Evolutionary conservation across 2,797 vertebrate species (phyloP).

Genomic region (Sparidentex hasta): DNA sequence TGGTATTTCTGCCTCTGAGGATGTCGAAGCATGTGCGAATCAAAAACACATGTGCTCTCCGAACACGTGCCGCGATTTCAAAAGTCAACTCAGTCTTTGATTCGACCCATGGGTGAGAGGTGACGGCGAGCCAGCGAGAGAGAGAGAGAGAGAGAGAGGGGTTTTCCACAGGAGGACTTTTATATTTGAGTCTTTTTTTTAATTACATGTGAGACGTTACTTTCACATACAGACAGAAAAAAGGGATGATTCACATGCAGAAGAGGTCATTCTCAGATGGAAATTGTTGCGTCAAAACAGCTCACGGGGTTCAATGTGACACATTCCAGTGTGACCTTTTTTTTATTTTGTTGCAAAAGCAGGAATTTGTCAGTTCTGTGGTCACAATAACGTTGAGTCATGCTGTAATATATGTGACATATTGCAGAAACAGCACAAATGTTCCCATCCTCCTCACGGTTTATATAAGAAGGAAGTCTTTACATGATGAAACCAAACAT

Average conservation of each 20-base stretch:
- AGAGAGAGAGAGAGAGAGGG: background rate
- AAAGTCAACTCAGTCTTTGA: background rate
- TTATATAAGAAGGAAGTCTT: background rate
- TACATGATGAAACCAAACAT: accelerated
- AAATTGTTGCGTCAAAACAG: background rate
- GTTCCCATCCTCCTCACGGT: background rate
- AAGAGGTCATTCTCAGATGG: background rate
- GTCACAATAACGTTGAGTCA: constrained; percentile 31
- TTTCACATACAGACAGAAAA: background rate
- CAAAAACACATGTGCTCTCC: constrained; percentile 37
- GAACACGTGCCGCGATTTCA: constrained; percentile 8
- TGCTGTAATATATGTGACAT: background rate
- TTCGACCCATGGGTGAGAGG: constrained; percentile 5
- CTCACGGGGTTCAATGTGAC: constrained; percentile 18
- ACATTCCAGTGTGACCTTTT: constrained; percentile 1
- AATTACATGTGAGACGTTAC: background rate
- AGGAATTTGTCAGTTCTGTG: constrained; percentile 16
- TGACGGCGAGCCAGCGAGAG: background rate
- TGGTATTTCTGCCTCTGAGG: constrained; percentile 2
- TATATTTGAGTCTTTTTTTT: background rate
- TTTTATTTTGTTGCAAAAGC: background rate
- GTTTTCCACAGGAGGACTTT: background rate
- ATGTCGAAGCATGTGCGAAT: constrained; percentile 30
- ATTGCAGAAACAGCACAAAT: background rate
- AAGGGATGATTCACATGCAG: background rate